phyloP scores from a whole-genome alignment of 2,113 vertebrate genomes.

The Brienomyrus longianalis region DNA sequence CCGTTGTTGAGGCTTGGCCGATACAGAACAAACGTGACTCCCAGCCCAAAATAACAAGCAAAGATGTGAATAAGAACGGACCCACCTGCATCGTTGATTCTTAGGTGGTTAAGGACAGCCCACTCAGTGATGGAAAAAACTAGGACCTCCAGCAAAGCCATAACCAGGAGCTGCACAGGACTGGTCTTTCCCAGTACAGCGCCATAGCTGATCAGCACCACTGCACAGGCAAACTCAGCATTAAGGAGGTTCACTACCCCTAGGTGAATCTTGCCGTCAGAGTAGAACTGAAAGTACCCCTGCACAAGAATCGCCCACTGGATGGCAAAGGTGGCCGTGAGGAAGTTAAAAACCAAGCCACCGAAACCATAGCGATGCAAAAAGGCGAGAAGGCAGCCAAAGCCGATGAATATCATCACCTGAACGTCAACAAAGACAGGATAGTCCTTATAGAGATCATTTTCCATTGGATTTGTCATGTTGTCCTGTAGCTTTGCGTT shows the following conservation, averaged over 20 bases:
- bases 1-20: fast-evolving
- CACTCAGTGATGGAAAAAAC: conserved; percentile 41
- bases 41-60: conserved; percentile 40
- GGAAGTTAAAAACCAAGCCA: conserved; percentile 47
- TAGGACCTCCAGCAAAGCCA: conserved; percentile 45
- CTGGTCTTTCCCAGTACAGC: conserved; percentile 53
- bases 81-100: conserved; percentile 44
- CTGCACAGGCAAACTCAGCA: conserved; percentile 40
- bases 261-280: conserved; percentile 30
- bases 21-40: conserved; percentile 44
- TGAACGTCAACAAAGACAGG: conserved; percentile 56
- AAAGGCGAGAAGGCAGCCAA: conserved; percentile 53
- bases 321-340: conserved; percentile 48
- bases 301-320: conserved; percentile 54
- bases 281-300: conserved; percentile 43
- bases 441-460: conserved; percentile 37
- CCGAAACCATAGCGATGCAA: conserved; percentile 46
- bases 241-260: conserved; percentile 46
- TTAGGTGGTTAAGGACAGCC: conserved; percentile 34
- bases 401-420: conserved; percentile 54
- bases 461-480: background rate
- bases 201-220: conserved; percentile 49
- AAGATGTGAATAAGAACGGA: conserved; percentile 54
- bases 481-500: fast-evolving
- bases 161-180: conserved; percentile 46